Base-by-base conservation (phyloP, 2,888 invertebrate species). In the Isoperla grammatica region DNA sequence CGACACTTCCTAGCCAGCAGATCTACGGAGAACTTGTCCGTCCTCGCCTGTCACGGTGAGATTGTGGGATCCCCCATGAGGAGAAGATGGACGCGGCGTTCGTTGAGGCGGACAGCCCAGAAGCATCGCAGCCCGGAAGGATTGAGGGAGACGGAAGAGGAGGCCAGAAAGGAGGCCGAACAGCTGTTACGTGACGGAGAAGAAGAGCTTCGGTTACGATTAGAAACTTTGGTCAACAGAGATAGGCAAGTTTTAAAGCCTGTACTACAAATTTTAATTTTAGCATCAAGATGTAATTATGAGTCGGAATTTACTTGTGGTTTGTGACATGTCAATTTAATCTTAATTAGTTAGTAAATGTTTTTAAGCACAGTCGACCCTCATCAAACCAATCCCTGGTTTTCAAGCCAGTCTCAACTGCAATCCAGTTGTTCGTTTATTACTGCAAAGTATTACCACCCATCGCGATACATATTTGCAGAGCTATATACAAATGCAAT, bases 1-100 rank as follows among this genome's bases (percentile, higher is more conserved):
- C 70, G 73, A 12, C 75, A 76, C 55, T 73, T 75, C 54, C 68
- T 76, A 54, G 72, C 73, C 3, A 76, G 76, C 64, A 71, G 73
- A 35, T 77, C 76, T 4, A 74, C 74, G 2, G 78, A 78, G 65
- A 76, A 76, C 62, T 67, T 76, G 39, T 70, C 72, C 4, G 62
- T 67, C 35, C 56, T 68, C 43, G 50, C 60, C 22, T 56, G 62
- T 23, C 62, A 63, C 17, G 66, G 67, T n/a, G 66, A 65, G 48
- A 40, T 71, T 8, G 71, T 71, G 56, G 71, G 72, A 6, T 75
- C 76, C 3, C 75, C 75, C 2, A 68, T 71, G 17, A 65, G 73
- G 61, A 68, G 72, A 35, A 67, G 74, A 42, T 71, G 71, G 69
- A 70, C 71, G 2, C 64, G 71, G n/a, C 68, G 71, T 37, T 73